phyloP scores from a whole-genome alignment of 2,797 vertebrate genomes.

The Danio kyathit region DNA sequence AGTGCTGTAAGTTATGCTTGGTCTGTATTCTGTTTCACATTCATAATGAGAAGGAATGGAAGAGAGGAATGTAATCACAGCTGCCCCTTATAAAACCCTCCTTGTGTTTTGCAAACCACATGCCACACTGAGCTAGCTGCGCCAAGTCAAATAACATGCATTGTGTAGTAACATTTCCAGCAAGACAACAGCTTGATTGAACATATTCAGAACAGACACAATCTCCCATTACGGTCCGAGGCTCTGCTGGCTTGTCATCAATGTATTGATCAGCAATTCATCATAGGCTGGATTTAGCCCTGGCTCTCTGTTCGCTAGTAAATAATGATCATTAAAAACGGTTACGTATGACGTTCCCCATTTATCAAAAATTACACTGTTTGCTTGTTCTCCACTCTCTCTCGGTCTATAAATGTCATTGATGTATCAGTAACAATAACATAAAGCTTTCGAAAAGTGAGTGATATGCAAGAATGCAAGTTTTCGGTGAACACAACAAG shows the following conservation, averaged over 20 bases:
- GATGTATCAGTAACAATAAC: slow-evolving; percentile 22
- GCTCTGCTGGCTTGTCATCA: slow-evolving; percentile 51
- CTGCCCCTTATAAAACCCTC: slow-evolving; percentile 59
- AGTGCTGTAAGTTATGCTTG: slow-evolving; percentile 55
- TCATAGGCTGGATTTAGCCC: slow-evolving; percentile 37
- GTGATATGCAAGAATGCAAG: slow-evolving; percentile 20
- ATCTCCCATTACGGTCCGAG: slow-evolving; percentile 30
- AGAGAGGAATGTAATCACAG: slow-evolving; percentile 59
- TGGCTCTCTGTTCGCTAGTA: slow-evolving; percentile 26
- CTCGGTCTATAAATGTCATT: slow-evolving; percentile 32
- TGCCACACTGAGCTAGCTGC: slow-evolving; percentile 38
- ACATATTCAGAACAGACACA: slow-evolving; percentile 42
- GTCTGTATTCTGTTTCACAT: slow-evolving; percentile 52
- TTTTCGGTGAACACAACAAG: slow-evolving; percentile 46
- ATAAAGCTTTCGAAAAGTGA: slow-evolving; percentile 38
- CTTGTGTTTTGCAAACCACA: slow-evolving; percentile 52
- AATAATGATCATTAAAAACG: slow-evolving; percentile 50
- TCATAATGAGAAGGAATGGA: slow-evolving; percentile 49
- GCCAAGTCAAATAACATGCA: slow-evolving; percentile 49
- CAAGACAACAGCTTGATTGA: slow-evolving; percentile 52
- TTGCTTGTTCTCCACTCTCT: slow-evolving; percentile 41
- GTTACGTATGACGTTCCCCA: slow-evolving; percentile 12
- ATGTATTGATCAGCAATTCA: slow-evolving; percentile 48
- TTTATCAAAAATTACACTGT: slow-evolving; percentile 37
- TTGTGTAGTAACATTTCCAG: slow-evolving; percentile 51